Conservation (phyloP, 2,797 vertebrate genomes). For the Bryconaethiops microstoma region DNA sequence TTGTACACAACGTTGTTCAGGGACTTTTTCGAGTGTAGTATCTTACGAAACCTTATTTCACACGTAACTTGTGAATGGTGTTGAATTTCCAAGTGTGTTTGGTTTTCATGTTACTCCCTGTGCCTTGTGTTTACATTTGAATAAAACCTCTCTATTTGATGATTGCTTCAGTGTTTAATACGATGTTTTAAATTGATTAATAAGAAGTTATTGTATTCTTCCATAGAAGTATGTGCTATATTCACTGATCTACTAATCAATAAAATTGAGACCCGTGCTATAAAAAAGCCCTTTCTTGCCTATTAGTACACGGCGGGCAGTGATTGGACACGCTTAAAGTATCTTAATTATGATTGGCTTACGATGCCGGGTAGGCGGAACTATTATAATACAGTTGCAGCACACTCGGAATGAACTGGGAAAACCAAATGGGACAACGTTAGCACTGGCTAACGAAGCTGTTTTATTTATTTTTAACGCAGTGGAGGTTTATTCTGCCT, state of each 20-base stretch:
- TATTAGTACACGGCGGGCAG: constrained; percentile 34
- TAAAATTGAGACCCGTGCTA: constrained; percentile 11
- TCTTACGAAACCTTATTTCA: not conserved
- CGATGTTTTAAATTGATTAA: not conserved
- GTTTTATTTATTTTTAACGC: no score
- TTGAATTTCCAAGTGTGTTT: not conserved
- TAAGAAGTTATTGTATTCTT: no score
- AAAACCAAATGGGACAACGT: constrained; percentile 23
- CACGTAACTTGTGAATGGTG: not conserved
- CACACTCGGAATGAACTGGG: constrained; percentile 50
- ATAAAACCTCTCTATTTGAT: not conserved
- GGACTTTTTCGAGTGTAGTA: not conserved
- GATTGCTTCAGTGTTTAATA: not conserved
- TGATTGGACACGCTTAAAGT: constrained; percentile 59
- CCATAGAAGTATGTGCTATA: no score
- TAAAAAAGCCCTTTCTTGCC: not conserved
- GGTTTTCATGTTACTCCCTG: not conserved
- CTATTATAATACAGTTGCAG: constrained; percentile 53
- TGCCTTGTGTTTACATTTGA: constrained; percentile 21
- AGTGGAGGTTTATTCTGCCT: not conserved
- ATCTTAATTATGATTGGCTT: constrained; percentile 44
- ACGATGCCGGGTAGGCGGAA: constrained; percentile 60
- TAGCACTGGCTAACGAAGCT: not conserved
- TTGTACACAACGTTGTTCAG: not conserved
- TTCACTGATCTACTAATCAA: not conserved